These are phyloP conservation scores for Eumacrocentrus americanus DNA, from an alignment of 2,888 invertebrate genomes.

Conservation along the genomic window DNA sequence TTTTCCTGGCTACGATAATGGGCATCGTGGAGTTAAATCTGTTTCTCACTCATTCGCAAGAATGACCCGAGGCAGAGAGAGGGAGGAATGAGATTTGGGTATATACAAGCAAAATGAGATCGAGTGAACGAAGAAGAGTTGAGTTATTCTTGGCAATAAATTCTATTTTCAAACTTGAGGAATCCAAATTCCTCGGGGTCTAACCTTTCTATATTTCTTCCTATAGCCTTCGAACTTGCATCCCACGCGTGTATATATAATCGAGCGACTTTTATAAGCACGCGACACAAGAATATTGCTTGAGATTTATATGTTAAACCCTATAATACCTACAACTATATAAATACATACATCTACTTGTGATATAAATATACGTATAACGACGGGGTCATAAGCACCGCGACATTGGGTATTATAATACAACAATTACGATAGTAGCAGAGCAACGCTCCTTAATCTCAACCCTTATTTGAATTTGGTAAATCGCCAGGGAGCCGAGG, in stretches of 20 bases:
- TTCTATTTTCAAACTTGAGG: conserved; percentile 32
- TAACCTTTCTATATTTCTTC: conserved; percentile 1
- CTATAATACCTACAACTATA: no score
- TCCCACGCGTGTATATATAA: background rate
- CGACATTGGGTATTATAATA: no score
- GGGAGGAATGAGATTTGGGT: no score
- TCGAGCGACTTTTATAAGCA: background rate
- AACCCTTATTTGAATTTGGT: conserved; percentile 37
- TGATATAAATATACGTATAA: no score
- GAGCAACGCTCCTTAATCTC: conserved; percentile 30
- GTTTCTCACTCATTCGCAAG: no score
- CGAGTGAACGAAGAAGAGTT: conserved; percentile 9
- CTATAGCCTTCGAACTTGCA: conserved; percentile 2
- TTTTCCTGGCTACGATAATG: no score
- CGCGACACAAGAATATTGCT: no score
- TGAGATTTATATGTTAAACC: no score
- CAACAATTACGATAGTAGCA: conserved; percentile 18
- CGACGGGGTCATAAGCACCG: no score
- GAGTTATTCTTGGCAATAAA: conserved; percentile 38
- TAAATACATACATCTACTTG: no score
- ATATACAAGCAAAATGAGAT: conserved; percentile 18
- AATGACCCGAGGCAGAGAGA: no score
- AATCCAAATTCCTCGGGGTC: conserved; percentile 5
- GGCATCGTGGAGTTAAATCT: no score
- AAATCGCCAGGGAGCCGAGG: conserved; percentile 28